Percentiles rank a stretch among this genome's conserved stretches.
Evolutionary conservation across 2,797 vertebrate genomes (phyloP).

Genomic region (Rhinoraja longicauda): DNA sequence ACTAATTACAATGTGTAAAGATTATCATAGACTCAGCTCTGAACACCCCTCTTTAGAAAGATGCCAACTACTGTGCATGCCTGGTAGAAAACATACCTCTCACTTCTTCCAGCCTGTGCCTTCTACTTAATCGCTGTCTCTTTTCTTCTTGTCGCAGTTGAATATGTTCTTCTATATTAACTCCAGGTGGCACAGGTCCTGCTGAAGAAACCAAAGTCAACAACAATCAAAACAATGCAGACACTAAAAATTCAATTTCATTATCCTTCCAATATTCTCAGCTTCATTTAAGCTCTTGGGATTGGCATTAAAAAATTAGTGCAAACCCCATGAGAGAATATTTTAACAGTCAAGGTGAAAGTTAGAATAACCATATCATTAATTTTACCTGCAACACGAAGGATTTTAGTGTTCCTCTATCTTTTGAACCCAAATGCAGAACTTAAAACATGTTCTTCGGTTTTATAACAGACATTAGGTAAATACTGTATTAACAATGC

Average conservation of each 20-base stretch:
- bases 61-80: background rate
- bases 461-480: background rate
- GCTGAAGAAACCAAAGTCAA: constrained; percentile 58
- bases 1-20: background rate
- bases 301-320: background rate
- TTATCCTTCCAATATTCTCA: background rate
- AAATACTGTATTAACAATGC: background rate
- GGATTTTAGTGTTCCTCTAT: background rate
- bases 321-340: background rate
- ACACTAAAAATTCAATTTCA: background rate
- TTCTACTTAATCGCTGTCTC: constrained; percentile 85
- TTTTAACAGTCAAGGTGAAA: background rate
- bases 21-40: background rate
- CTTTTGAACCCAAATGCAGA: constrained; percentile 4
- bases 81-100: constrained; percentile 72
- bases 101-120: constrained; percentile 89
- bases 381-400: background rate
- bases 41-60: background rate
- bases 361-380: background rate
- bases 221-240: background rate
- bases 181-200: constrained; percentile 93
- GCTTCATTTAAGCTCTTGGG: background rate
- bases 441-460: background rate
- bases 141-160: constrained; percentile 97
- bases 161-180: constrained; percentile 97